Evolutionary conservation across 2,113 vertebrate genomes (phyloP).

Genomic region (Neomonachus schauinslandi): DNA sequence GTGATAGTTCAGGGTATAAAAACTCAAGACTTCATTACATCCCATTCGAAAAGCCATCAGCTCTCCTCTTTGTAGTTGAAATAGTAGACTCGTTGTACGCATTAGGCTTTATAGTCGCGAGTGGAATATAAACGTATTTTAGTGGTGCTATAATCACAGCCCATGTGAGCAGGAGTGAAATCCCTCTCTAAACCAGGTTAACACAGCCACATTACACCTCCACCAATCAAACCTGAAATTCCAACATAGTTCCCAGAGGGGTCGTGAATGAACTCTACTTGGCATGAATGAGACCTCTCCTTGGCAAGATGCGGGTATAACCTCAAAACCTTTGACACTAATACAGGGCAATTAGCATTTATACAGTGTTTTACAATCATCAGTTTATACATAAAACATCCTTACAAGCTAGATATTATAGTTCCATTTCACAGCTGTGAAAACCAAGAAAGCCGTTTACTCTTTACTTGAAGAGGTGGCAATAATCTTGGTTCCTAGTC

Average conservation of each 20-base stretch:
- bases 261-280: not conserved
- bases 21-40: not conserved
- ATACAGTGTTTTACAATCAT: not conserved
- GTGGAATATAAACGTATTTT: not conserved
- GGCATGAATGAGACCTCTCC: not conserved
- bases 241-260: not conserved
- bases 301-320: not conserved
- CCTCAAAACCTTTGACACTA: not conserved
- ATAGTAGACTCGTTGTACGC: not conserved
- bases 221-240: not conserved
- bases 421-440: not conserved
- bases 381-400: not conserved
- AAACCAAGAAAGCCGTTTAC: not conserved
- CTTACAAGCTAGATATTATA: not conserved
- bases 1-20: not conserved
- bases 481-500: not conserved
- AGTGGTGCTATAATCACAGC: not conserved
- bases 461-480: not conserved
- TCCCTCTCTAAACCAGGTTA: not conserved
- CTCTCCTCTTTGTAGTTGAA: not conserved
- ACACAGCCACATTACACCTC: not conserved
- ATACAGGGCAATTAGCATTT: not conserved
- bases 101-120: not conserved
- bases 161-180: not conserved
- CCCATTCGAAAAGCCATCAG: not conserved